Percentiles rank a stretch among this genome's conserved stretches.
These are phyloP conservation scores for Pyrrhia umbra DNA, from an alignment of 2,888 invertebrate species.

Conservation along the genomic window DNA sequence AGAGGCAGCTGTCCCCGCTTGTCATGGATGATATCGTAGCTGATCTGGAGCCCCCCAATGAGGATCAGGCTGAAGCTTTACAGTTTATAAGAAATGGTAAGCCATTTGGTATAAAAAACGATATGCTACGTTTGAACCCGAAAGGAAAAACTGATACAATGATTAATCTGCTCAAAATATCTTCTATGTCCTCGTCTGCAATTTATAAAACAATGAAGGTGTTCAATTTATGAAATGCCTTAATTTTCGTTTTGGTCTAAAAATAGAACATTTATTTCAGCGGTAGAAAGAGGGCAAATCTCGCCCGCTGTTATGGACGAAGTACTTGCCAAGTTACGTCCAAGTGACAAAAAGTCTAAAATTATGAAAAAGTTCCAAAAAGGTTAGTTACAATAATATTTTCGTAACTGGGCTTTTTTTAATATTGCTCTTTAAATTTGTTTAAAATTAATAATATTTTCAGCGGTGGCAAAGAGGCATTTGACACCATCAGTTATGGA, in stretches of 20 bases:
- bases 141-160: no score
- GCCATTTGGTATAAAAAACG: background rate
- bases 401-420: no score
- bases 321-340: conserved; percentile 24
- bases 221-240: no score
- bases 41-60: background rate
- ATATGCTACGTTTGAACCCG: no score
- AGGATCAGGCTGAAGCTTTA: conserved; percentile 5
- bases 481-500: background rate
- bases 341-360: conserved; percentile 31
- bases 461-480: conserved; percentile 7
- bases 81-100: conserved; percentile 25
- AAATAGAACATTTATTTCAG: conserved; percentile 16
- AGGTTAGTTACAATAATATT: conserved; percentile 17
- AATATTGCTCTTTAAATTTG: no score
- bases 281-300: conserved; percentile 21
- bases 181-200: no score
- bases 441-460: background rate
- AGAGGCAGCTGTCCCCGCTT: conserved; percentile 13
- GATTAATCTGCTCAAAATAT: no score
- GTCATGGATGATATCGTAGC: conserved; percentile 23
- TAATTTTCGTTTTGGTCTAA: no score
- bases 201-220: no score
- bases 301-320: conserved; percentile 29
- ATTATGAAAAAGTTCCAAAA: conserved; percentile 18